These are phyloP conservation scores for Odontophorus gujanensis DNA, from an alignment of 2,113 vertebrate genomes.

Conservation along the genomic window DNA sequence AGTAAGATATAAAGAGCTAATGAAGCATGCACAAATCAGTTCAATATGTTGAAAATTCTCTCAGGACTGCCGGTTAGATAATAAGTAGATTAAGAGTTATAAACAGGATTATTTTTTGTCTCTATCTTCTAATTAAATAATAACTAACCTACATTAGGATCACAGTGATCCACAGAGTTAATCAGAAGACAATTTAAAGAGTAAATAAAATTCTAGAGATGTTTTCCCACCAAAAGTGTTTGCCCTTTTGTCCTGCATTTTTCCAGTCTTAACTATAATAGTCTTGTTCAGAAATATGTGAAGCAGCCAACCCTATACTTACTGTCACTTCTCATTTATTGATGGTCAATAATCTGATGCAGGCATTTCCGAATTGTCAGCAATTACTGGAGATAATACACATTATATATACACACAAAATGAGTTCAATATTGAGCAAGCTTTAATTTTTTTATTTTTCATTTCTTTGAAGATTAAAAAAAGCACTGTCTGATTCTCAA, in stretches of 20 bases:
- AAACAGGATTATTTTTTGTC: conserved; percentile 30
- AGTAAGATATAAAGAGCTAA: conserved; percentile 53
- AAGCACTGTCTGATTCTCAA: neutral
- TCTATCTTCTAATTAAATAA: conserved; percentile 48
- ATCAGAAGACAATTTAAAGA: conserved; percentile 10
- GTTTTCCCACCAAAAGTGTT: neutral
- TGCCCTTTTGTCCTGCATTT: neutral
- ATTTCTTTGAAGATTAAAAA: neutral
- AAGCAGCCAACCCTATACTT: neutral
- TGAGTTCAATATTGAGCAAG: neutral
- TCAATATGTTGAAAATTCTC: conserved; percentile 58
- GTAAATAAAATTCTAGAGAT: conserved; percentile 2
- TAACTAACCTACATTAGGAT: neutral
- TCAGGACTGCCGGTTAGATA: conserved; percentile 38
- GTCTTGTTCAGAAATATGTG: neutral
- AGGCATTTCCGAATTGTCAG: neutral
- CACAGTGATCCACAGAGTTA: neutral
- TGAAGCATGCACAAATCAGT: conserved; percentile 21
- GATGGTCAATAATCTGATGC: neutral
- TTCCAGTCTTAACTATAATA: neutral
- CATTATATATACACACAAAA: neutral
- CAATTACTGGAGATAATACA: neutral
- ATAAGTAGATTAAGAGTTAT: conserved; percentile 60
- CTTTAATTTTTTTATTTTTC: neutral
- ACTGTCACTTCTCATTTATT: neutral